Evolutionary conservation across 1,140 invertebrate genomes (phyloP), one percentile per base, ranked within the genome.

Genomic region (Drosophila nasuta): DNA sequence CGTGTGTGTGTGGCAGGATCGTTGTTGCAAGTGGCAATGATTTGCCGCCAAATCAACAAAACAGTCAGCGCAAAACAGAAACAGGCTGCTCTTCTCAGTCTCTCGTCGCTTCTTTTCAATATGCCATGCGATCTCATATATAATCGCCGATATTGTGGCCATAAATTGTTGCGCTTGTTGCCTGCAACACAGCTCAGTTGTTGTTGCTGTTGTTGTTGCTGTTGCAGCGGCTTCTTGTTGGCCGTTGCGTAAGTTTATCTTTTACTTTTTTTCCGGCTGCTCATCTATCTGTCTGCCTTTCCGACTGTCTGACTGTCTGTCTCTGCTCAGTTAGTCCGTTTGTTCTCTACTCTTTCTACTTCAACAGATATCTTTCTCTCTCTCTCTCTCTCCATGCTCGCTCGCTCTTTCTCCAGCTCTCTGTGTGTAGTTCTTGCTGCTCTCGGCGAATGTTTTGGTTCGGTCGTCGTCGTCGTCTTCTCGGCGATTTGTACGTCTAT

Each of bases 191-290:
- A 67, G 46, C 46, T 17, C 20, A 35, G 10, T 38, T 67, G 56
- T 69, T 67, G 45, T 64, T 66, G 78, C 46, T 66, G 10, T 38
- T 67, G 56, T 69, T 67, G 45, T 64, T 66, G 78, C 46, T 66
- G 64, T 49, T 30, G 69, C 69, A 43, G 59, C 62, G 69, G 54
- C 70, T 57, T 48, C 45, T 77, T 79, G 64, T 46, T 65, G 49
- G 58, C 56, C 67, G 57, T 87, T 88, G 83, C 83, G 85, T 88
- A 88, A 88, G 80, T 83, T 87, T 88, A 81, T 89, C 83, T 83
- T 65, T 71, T 63, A 52, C 70, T 64, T 69, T 58, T 58, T 70
- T 64, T 28, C 63, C 13, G 8, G 10, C 20, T 46, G 48, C 48
- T 48, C 48, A 58, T 43, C 45, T 58, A 33, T 49, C 38, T 41